A percentile compares a stretch with the other conserved stretches of the same genome.
phyloP scores from a whole-genome alignment of 1,140 invertebrate genomes.

The Neuroterus valhalla region DNA sequence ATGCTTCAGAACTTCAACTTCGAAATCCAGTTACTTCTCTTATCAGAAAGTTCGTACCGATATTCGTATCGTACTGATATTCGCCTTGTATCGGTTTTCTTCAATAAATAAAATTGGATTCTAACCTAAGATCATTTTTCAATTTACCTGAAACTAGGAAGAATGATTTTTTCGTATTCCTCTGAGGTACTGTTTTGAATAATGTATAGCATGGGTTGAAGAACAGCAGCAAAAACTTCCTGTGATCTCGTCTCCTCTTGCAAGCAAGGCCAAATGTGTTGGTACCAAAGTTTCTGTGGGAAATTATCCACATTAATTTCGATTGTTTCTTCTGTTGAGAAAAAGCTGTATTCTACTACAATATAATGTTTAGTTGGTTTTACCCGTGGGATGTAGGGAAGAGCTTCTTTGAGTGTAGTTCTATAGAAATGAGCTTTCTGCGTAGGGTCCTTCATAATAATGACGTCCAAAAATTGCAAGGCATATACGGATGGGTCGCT shows the following conservation, averaged over 20 bases:
- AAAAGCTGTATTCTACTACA: constrained; percentile 5
- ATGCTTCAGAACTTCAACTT: too few species aligned
- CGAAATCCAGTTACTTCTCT: too few species aligned
- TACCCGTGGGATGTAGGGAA: constrained; percentile 94
- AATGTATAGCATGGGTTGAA: constrained; percentile 91
- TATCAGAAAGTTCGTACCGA: too few species aligned
- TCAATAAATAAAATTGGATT: too few species aligned
- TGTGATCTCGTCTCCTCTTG: constrained; percentile 88
- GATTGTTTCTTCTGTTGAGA: too few species aligned
- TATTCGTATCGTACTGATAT: too few species aligned
- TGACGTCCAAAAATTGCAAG: constrained; percentile 93
- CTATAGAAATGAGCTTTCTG: constrained; percentile 94
- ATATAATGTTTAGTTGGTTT: constrained; percentile 58
- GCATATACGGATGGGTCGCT: constrained; percentile 92
- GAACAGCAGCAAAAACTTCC: constrained; percentile 90
- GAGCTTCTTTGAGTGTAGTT: constrained; percentile 87
- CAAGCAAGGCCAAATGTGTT: constrained; percentile 93
- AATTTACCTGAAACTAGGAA: constrained; percentile 85
- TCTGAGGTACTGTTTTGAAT: constrained; percentile 88
- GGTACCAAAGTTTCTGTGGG: constrained; percentile 95
- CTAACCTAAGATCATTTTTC: too few species aligned
- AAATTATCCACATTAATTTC: constrained; percentile 40
- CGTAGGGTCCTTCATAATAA: constrained; percentile 92
- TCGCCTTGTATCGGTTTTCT: too few species aligned
- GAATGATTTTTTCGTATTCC: constrained; percentile 89